Conservation (phyloP, 2,888 invertebrate genomes). For the Drosophila stalkeri region DNA sequence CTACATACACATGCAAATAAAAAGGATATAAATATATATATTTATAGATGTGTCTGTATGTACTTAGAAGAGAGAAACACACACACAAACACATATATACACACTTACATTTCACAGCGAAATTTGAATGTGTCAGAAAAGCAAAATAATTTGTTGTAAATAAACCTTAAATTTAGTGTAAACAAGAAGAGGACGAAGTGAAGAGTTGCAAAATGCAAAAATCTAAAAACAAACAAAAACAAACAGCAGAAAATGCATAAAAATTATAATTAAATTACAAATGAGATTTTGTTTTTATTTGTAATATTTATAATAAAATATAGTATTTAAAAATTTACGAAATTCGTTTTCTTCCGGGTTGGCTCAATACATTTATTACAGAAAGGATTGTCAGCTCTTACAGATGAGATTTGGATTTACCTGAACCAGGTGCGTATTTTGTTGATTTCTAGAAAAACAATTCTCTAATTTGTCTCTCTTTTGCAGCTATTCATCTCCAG, state of each 20-base stretch:
- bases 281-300: slow-evolving; percentile 80
- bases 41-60: slow-evolving; percentile 50
- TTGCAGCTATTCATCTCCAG: slow-evolving; percentile 20
- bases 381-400: background rate
- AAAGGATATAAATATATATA: slow-evolving; percentile 44
- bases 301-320: slow-evolving; percentile 81
- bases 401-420: background rate
- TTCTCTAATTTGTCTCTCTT: slow-evolving; percentile 4
- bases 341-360: background rate
- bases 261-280: slow-evolving; percentile 78
- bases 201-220: slow-evolving; percentile 60
- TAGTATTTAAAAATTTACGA: slow-evolving; percentile 77
- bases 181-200: slow-evolving; percentile 51
- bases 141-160: slow-evolving; percentile 84
- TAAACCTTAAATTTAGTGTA: slow-evolving; percentile 85
- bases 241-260: slow-evolving; percentile 57
- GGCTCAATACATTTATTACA: background rate
- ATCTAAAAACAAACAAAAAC: slow-evolving; percentile 42
- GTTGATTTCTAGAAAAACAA: background rate
- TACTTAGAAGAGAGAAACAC: slow-evolving; percentile 48
- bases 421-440: slow-evolving; percentile 1
- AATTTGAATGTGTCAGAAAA: slow-evolving; percentile 53
- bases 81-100: slow-evolving; percentile 21
- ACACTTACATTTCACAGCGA: slow-evolving; percentile 55
- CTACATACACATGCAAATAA: slow-evolving; percentile 49